Conservation (phyloP, 2,113 vertebrate genomes). For the Lepus americanus region DNA sequence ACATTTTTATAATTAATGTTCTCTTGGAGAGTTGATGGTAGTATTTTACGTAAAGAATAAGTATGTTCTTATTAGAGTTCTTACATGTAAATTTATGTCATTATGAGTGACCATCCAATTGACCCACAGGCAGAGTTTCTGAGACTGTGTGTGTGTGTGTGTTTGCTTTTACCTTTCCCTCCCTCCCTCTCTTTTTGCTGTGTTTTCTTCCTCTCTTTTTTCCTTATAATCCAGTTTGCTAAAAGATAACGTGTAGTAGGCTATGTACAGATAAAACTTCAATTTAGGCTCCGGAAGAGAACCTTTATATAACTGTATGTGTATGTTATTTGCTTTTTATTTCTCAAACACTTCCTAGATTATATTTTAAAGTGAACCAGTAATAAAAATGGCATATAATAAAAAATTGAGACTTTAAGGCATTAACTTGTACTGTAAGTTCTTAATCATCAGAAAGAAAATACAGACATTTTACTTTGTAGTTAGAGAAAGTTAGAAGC, state of each 20-base stretch:
- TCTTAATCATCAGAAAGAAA: background rate
- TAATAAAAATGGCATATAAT: slow-evolving; percentile 14
- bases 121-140: background rate
- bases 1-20: slow-evolving; percentile 48
- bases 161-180: background rate
- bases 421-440: background rate
- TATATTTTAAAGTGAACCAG: slow-evolving; percentile 6
- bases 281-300: background rate
- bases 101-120: slow-evolving; percentile 2
- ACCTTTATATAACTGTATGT: background rate
- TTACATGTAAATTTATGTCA: slow-evolving; percentile 66
- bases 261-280: slow-evolving; percentile 6
- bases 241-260: background rate
- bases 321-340: slow-evolving; percentile 2
- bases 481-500: background rate
- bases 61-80: slow-evolving; percentile 51
- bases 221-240: background rate
- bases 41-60: slow-evolving; percentile 51
- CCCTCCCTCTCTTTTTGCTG: background rate
- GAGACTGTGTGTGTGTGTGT: background rate
- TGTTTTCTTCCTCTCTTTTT: background rate
- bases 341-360: slow-evolving; percentile 4
- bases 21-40: slow-evolving; percentile 18
- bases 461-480: background rate
- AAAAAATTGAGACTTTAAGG: background rate